These are phyloP conservation scores for Drosophila lini DNA, from an alignment of 1,140 invertebrate species.

Conservation along the genomic window DNA sequence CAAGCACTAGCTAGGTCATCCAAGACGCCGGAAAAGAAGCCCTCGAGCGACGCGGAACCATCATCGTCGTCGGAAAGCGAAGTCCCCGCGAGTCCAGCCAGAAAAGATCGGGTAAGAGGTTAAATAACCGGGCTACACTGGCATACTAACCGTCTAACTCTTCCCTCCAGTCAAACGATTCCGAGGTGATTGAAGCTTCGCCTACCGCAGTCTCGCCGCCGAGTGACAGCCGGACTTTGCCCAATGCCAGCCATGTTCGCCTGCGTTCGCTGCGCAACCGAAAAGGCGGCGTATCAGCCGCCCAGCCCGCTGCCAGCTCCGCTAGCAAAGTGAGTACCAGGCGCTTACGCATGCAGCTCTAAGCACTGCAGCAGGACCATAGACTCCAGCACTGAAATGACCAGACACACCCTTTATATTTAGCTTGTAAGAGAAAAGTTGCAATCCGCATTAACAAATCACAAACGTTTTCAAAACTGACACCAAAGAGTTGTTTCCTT, in stretches of 20 bases:
- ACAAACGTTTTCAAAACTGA: slow-evolving; percentile 48
- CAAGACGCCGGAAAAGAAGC: slow-evolving; percentile 53
- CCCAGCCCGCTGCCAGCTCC: slow-evolving; percentile 17
- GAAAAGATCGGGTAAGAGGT: slow-evolving; percentile 9
- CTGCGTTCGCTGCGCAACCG: slow-evolving; percentile 53
- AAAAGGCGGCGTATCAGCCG: slow-evolving; percentile 13
- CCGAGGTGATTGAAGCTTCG: slow-evolving; percentile 63
- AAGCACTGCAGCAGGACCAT: slow-evolving; percentile 31
- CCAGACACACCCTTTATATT: slow-evolving; percentile 11
- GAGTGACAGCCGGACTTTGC: background rate
- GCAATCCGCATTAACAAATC: slow-evolving; percentile 47
- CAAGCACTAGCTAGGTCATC: slow-evolving; percentile 42
- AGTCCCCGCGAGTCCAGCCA: background rate
- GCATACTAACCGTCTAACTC: background rate
- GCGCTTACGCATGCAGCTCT: slow-evolving; percentile 64
- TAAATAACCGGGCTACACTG: fast-evolving
- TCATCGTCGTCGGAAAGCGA: background rate
- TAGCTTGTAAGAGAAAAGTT: slow-evolving; percentile 33
- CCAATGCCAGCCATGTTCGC: slow-evolving; percentile 41
- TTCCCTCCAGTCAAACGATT: slow-evolving; percentile 41
- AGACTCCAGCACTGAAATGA: slow-evolving; percentile 6
- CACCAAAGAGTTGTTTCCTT: slow-evolving; percentile 45
- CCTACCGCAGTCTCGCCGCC: slow-evolving; percentile 42
- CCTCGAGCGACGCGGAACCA: too few species aligned
- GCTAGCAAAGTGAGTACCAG: slow-evolving; percentile 72